phyloP scores from a whole-genome alignment of 2,797 vertebrate species.

The Hylomyscus alleni region DNA sequence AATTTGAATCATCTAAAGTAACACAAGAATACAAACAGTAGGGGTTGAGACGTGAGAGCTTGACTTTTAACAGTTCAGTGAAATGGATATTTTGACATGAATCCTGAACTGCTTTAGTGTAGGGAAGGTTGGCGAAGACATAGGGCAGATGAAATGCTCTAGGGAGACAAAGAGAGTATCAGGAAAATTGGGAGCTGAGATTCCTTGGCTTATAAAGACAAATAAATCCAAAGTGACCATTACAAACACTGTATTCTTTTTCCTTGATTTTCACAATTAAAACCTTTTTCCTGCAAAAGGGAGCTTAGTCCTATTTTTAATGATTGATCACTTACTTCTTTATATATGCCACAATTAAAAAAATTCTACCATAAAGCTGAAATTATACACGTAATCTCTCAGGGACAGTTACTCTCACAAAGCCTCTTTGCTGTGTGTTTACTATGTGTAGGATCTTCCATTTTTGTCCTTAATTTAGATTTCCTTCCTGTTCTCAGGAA shows the following conservation, averaged over 20 bases:
- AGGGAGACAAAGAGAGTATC: background rate
- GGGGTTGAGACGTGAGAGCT: background rate
- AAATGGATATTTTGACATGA: background rate
- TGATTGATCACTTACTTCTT: background rate
- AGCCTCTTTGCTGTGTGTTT: background rate
- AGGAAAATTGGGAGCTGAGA: background rate
- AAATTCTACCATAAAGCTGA: background rate
- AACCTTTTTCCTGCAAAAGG: background rate
- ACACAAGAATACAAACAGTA: background rate
- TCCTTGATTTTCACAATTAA: background rate
- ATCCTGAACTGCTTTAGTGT: background rate
- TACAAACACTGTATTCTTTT: background rate
- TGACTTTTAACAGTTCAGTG: background rate
- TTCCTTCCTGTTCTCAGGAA: background rate
- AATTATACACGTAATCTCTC: background rate
- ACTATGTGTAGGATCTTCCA: background rate
- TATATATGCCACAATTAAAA: background rate
- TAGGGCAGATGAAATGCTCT: background rate
- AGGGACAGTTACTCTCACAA: background rate
- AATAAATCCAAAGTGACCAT: background rate
- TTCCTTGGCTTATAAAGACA: background rate
- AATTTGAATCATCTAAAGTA: background rate
- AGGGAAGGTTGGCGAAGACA: background rate
- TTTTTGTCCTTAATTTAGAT: background rate
- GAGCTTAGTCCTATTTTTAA: background rate